Percentiles rank a stretch among this genome's conserved stretches.
Conservation (phyloP, 2,888 invertebrate species). For the Glomeris marginata region DNA sequence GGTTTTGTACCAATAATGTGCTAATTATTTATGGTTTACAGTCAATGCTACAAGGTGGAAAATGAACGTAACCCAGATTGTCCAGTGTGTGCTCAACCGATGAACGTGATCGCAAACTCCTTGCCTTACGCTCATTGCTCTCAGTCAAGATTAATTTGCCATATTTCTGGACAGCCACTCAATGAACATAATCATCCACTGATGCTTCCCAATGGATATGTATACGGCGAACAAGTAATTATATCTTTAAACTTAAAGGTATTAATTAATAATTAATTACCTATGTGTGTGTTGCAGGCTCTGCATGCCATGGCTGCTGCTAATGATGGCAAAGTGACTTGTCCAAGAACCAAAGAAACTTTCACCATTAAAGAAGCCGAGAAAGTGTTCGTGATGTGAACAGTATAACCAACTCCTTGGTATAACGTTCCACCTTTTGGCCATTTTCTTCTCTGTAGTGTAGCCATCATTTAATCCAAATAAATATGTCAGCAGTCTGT, state of each 20-base stretch:
- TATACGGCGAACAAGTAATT: constrained; percentile 76
- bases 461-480: too few species aligned
- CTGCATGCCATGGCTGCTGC: constrained; percentile 76
- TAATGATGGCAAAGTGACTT: constrained; percentile 80
- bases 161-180: constrained; percentile 72
- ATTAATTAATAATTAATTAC: constrained; percentile 5
- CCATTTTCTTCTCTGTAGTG: too few species aligned
- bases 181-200: constrained; percentile 97
- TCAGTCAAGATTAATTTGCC: constrained; percentile 85
- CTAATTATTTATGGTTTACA: constrained; percentile 7
- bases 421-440: too few species aligned
- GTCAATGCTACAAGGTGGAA: constrained; percentile 26
- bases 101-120: constrained; percentile 67
- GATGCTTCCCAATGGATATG: constrained; percentile 97
- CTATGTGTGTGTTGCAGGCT: constrained; percentile 43
- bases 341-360: constrained; percentile 85
- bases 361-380: constrained; percentile 83
- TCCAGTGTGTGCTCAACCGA: constrained; percentile 79
- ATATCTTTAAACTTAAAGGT: neutral
- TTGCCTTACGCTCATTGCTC: constrained; percentile 88
- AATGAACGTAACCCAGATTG: constrained; percentile 62
- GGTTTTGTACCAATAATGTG: neutral
- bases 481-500: too few species aligned
- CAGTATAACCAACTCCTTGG: neutral
- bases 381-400: constrained; percentile 94